Evolutionary conservation across 2,888 invertebrate species (phyloP).

Genomic region (Fragum sueziense): DNA sequence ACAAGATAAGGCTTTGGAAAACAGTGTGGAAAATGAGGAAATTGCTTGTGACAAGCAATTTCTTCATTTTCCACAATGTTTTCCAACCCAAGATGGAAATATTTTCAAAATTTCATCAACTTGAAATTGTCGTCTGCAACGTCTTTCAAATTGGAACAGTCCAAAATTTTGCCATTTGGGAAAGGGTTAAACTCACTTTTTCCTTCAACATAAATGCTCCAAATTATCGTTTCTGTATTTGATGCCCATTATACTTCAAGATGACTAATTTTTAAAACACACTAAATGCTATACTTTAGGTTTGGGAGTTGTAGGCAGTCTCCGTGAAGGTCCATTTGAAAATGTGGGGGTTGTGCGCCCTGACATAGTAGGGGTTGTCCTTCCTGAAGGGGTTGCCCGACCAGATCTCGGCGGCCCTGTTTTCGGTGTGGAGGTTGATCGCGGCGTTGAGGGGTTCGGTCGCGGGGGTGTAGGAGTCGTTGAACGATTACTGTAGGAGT

Average conservation of each 20-base stretch:
- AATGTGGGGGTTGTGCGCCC: slow-evolving; percentile 63
- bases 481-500: slow-evolving; percentile 65
- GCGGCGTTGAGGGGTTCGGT: slow-evolving; percentile 59
- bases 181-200: too few species aligned
- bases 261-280: neutral
- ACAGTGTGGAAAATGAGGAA: too few species aligned
- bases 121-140: too few species aligned
- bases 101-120: too few species aligned
- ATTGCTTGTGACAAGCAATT: neutral
- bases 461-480: slow-evolving; percentile 71
- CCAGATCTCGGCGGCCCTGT: slow-evolving; percentile 66
- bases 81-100: too few species aligned
- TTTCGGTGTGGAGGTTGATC: slow-evolving; percentile 67
- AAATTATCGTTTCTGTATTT: neutral
- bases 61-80: too few species aligned
- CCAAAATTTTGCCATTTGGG: too few species aligned
- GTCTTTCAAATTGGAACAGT: too few species aligned
- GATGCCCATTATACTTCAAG: neutral
- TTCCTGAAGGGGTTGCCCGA: slow-evolving; percentile 61
- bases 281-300: slow-evolving; percentile 45
- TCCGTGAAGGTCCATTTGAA: slow-evolving; percentile 63
- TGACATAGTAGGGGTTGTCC: slow-evolving; percentile 63
- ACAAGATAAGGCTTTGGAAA: neutral
- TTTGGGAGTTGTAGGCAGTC: slow-evolving; percentile 70
- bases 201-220: neutral